Percentiles rank a stretch among this genome's conserved stretches.
Conservation (phyloP, 2,797 vertebrate species). For the Anomalospiza imberbis region DNA sequence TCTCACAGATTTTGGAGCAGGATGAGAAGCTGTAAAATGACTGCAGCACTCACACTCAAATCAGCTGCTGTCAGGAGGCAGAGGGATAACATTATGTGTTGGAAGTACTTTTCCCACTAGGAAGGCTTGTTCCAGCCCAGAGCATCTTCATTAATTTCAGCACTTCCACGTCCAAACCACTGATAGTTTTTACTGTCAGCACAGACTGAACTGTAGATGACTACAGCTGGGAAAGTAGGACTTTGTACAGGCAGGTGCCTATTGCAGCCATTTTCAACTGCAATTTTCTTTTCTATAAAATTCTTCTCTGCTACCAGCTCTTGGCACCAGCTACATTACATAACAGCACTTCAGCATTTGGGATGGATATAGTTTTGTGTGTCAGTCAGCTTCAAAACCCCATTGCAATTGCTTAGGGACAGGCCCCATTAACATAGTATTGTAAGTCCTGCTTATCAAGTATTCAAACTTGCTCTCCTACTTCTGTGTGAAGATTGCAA, state of each 20-base stretch:
- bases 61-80: background rate
- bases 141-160: background rate
- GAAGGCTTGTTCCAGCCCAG: background rate
- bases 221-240: background rate
- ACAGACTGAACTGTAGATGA: background rate
- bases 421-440: background rate
- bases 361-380: background rate
- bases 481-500: background rate
- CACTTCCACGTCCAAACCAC: background rate
- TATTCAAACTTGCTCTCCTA: background rate
- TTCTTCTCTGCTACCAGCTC: background rate
- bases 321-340: background rate
- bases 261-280: background rate
- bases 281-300: background rate
- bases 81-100: background rate
- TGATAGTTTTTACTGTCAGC: background rate
- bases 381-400: background rate
- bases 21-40: background rate
- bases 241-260: background rate
- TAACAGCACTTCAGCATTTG: background rate
- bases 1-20: background rate
- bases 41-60: background rate
- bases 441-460: background rate
- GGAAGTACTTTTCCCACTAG: background rate
- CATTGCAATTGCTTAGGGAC: background rate